Evolutionary conservation across 2,113 vertebrate species (phyloP), one percentile per base, ranked within the genome.

Genomic region (Cairina moschata): DNA sequence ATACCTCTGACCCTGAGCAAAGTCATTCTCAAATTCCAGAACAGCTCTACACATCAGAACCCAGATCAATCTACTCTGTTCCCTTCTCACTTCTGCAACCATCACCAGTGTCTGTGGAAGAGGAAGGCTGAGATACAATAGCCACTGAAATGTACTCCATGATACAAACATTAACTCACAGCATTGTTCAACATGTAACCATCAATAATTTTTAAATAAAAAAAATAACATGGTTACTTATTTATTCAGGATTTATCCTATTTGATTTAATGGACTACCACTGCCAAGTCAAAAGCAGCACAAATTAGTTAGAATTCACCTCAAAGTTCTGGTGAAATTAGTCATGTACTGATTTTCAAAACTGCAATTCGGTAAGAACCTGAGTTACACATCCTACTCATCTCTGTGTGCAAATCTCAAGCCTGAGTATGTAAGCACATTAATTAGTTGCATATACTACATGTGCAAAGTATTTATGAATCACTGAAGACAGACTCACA

Each of bases 381-480:
- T 1, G 17, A 40, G 38, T 4, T 84, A 71, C 2, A 32, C 0
- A 1, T 3, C 34, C 21, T 3, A 6, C 54, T 38, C 44, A 73
- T 26, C 16, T 68, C 2, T 50, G 71, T 22, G 62, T 26, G 44
- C 58, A 79, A 78, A 42, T 11, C 52, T 4, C 29, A 52, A 48
- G 21, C 5, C 59, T 56, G 56, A 84, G n/a, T 67, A 69, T 8
- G 12, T 44, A 72, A 69, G 52, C 17, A 60, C 38, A 31, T 5
- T 13, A 58, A 56, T 71, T 44, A 34, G 6, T 55, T 62, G 44
- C 23, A 28, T 2, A 22, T 0, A 9, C 8, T 16, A 83, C 50
- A 69, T 0, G 0, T 18, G 32, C 60, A 78, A 72, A 75, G 82
- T 84, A 75, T 67, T 75, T 38, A 38, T 2, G 26, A 32, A 38